phyloP scores from a whole-genome alignment of 2,888 invertebrate genomes.

The Phyllotreta striolata region DNA sequence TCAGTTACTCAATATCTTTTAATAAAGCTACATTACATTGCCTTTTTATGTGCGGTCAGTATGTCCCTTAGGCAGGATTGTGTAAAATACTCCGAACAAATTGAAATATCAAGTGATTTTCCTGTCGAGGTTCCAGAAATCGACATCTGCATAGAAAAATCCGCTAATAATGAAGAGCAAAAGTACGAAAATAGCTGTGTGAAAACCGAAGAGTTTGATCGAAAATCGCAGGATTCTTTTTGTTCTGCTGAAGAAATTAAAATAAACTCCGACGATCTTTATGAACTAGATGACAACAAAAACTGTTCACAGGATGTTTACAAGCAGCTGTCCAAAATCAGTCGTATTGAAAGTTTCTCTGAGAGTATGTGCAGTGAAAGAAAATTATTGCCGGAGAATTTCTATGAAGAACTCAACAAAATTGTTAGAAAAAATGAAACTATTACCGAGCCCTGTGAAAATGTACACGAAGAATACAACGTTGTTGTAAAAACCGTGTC shows the following conservation, averaged over 20 bases:
- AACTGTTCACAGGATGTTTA: not conserved
- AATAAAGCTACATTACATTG: constrained; percentile 5
- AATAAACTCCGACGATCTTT: not conserved
- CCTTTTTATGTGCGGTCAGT: not conserved
- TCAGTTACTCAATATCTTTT: constrained; percentile 6
- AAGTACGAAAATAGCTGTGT: not conserved
- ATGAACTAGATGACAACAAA: not conserved
- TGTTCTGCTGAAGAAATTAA: constrained; percentile 8
- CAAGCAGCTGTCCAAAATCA: not conserved
- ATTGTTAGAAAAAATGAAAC: not conserved
- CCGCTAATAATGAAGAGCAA: not conserved
- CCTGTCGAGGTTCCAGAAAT: not conserved
- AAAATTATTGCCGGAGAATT: not conserved
- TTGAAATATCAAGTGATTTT: no score
- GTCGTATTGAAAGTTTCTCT: constrained; percentile 1
- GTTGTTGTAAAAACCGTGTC: not conserved
- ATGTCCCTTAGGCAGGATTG: not conserved
- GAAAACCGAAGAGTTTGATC: constrained; percentile 8
- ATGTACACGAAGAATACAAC: not conserved
- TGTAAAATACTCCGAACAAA: not conserved
- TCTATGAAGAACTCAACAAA: constrained; percentile 3
- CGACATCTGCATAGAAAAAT: not conserved
- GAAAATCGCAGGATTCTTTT: constrained; percentile 14
- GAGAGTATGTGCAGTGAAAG: not conserved
- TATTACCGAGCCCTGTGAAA: not conserved